phyloP scores from a whole-genome alignment of 2,888 invertebrate species.

The Macrosoma leucophasiata region DNA sequence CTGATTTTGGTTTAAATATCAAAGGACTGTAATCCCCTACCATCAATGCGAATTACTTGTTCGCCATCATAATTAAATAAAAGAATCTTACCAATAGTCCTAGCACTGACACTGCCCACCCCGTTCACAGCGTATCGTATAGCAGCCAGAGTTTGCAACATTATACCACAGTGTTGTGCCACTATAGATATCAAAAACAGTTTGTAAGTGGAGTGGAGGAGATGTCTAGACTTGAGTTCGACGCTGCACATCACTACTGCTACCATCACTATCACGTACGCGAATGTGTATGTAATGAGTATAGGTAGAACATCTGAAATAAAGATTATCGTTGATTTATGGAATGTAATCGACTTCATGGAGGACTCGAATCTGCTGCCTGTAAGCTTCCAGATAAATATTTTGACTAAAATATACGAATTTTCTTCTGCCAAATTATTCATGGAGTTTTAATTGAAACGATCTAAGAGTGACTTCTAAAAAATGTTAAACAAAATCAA shows the following conservation, averaged over 20 bases:
- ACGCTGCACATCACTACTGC: conserved; percentile 84
- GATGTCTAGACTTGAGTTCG: conserved; percentile 84
- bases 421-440: too few species aligned
- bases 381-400: too few species aligned
- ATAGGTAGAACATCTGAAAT: conserved; percentile 89
- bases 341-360: too few species aligned
- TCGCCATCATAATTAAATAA: too few species aligned
- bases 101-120: conserved; percentile 67
- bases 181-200: conserved; percentile 84
- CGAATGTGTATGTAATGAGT: conserved; percentile 82
- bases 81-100: conserved; percentile 58
- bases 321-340: not conserved
- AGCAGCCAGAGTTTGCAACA: conserved; percentile 81
- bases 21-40: too few species aligned
- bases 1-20: too few species aligned
- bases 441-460: too few species aligned
- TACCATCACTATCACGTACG: conserved; percentile 82
- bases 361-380: too few species aligned
- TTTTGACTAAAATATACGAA: too few species aligned
- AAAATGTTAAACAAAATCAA: too few species aligned
- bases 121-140: conserved; percentile 88
- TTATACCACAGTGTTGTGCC: conserved; percentile 81
- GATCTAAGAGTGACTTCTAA: too few species aligned
- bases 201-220: conserved; percentile 93
- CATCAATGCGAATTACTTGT: too few species aligned